A percentile compares a stretch with the other conserved stretches of the same genome.
These are phyloP conservation scores for Chaenodraco wilsoni DNA, from an alignment of 2,797 vertebrate genomes.

Conservation along the genomic window DNA sequence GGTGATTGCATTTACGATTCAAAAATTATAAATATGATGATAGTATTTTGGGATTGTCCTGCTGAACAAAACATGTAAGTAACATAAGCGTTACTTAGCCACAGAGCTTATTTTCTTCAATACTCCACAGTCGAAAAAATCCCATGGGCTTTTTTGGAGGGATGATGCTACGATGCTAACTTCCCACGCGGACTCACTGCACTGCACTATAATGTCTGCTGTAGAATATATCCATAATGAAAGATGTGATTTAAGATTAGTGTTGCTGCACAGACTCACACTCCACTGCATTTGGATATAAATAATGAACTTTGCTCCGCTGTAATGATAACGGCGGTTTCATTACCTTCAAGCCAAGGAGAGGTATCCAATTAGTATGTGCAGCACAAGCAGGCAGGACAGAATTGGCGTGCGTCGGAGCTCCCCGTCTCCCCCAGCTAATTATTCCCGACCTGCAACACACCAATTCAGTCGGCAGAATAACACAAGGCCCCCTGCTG, in stretches of 20 bases:
- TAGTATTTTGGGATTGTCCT: too few species aligned
- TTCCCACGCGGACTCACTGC: too few species aligned
- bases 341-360: constrained; percentile 75
- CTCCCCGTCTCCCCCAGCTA: constrained; percentile 67
- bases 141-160: too few species aligned
- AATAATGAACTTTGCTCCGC: constrained; percentile 72
- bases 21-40: too few species aligned
- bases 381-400: constrained; percentile 66
- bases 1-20: too few species aligned
- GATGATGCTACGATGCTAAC: too few species aligned
- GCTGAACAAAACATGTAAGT: too few species aligned
- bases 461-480: constrained; percentile 52
- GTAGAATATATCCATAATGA: constrained; percentile 6
- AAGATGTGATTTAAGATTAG: constrained; percentile 31
- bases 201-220: too few species aligned
- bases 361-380: constrained; percentile 77
- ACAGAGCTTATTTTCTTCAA: too few species aligned
- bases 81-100: too few species aligned
- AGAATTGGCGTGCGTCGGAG: constrained; percentile 57
- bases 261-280: constrained; percentile 34
- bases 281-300: constrained; percentile 60
- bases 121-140: too few species aligned
- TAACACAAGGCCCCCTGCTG: constrained; percentile 42
- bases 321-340: constrained; percentile 71
- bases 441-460: constrained; percentile 71